Percentiles rank a stretch among this genome's conserved stretches.
Conservation (phyloP, 2,113 vertebrate genomes). For the Eubucco bourcierii region DNA sequence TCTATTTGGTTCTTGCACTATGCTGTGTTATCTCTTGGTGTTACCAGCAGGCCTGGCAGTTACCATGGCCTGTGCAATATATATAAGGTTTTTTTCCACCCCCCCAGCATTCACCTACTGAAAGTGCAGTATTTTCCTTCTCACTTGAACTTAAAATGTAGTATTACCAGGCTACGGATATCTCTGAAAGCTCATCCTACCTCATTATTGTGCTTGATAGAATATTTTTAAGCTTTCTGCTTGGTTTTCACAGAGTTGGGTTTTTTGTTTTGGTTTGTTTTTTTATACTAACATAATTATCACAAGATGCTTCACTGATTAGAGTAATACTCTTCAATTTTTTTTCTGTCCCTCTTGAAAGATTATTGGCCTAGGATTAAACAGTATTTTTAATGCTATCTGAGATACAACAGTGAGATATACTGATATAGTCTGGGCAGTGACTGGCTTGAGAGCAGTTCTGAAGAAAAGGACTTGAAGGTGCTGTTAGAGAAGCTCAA, state of each 20-base stretch:
- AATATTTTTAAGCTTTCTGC: background rate
- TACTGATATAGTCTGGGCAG: too few species aligned
- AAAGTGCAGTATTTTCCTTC: background rate
- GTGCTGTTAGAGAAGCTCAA: too few species aligned
- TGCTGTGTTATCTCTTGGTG: rapidly evolving
- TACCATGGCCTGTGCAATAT: background rate
- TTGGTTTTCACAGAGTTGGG: background rate
- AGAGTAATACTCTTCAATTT: background rate
- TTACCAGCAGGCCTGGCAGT: background rate
- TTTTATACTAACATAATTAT: background rate
- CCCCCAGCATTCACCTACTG: background rate
- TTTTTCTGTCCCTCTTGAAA: background rate
- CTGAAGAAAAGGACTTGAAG: too few species aligned
- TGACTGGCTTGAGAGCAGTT: too few species aligned
- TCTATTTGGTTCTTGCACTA: background rate
- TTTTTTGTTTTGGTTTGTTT: too few species aligned
- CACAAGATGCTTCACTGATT: background rate
- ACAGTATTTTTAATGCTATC: background rate
- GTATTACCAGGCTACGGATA: background rate
- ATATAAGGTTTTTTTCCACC: background rate
- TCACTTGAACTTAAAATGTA: background rate
- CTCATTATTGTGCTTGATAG: background rate
- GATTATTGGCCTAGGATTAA: background rate
- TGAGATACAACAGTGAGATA: background rate
- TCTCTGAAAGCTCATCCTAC: background rate